Percentiles rank a stretch among this genome's conserved stretches.
These are phyloP conservation scores for Gymnothorax javanicus DNA, from an alignment of 2,797 vertebrate genomes.

Conservation along the genomic window DNA sequence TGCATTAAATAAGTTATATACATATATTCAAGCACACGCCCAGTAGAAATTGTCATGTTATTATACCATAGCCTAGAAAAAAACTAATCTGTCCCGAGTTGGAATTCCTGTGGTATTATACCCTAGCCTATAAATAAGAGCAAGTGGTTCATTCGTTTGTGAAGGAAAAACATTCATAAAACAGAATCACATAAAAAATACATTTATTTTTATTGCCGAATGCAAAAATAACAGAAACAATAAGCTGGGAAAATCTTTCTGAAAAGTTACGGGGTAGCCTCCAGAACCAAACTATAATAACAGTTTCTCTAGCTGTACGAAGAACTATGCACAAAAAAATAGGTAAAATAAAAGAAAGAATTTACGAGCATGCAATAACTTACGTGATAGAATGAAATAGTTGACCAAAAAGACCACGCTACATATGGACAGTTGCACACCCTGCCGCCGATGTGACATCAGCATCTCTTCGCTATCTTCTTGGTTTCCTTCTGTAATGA, in stretches of 20 bases:
- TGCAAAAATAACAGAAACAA: background rate
- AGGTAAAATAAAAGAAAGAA: too few species aligned
- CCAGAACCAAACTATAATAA: background rate
- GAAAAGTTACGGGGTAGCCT: background rate
- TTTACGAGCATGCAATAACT: conserved; percentile 32
- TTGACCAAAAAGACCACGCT: conserved; percentile 59
- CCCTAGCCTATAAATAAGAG: background rate
- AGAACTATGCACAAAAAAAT: background rate
- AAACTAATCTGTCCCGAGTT: background rate
- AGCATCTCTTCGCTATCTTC: conserved; percentile 11
- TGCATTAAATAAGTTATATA: too few species aligned
- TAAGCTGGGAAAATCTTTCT: background rate
- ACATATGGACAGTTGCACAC: conserved; percentile 44
- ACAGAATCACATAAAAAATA: background rate
- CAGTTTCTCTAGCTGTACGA: background rate
- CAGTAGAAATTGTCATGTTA: too few species aligned
- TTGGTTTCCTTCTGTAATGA: background rate
- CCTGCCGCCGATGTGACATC: conserved; percentile 31
- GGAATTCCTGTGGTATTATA: background rate
- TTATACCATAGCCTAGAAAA: too few species aligned
- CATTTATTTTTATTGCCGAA: background rate
- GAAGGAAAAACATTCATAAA: background rate
- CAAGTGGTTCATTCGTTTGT: background rate
- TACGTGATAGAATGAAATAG: conserved; percentile 55
- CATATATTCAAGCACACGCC: too few species aligned